A percentile compares a stretch with the other conserved stretches of the same genome.
These are phyloP conservation scores for Heliconius hortense DNA, from an alignment of 2,888 invertebrate genomes.

Conservation along the genomic window DNA sequence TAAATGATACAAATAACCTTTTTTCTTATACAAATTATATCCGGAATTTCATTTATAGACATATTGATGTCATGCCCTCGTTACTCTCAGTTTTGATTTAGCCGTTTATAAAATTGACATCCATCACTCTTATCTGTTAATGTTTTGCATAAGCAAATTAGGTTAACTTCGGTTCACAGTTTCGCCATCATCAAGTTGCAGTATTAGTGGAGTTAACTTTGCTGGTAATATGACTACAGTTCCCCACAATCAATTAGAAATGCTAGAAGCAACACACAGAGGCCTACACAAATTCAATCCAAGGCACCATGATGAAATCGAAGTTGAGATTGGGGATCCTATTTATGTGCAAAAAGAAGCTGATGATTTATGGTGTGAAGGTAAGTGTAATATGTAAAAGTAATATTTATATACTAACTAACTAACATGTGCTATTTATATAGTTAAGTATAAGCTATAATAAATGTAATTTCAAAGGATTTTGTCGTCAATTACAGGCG, in stretches of 20 bases:
- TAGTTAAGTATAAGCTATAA: too few relatives aligned
- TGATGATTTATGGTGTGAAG: slow-evolving; percentile 99
- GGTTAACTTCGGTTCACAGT: slow-evolving; percentile 52
- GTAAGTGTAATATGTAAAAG: slow-evolving; percentile 66
- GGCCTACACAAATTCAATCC: slow-evolving; percentile 98
- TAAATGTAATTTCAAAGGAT: too few relatives aligned
- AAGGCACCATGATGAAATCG: slow-evolving; percentile 96
- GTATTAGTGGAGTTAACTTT: slow-evolving; percentile 79
- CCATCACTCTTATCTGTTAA: background rate
- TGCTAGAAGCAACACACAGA: slow-evolving; percentile 96
- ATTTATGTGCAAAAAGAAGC: slow-evolving; percentile 98
- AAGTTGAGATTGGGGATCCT: slow-evolving; percentile 98
- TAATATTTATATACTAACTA: too few relatives aligned
- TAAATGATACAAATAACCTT: background rate
- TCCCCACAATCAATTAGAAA: slow-evolving; percentile 90
- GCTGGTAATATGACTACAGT: slow-evolving; percentile 86
- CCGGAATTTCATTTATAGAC: slow-evolving; percentile 12
- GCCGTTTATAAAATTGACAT: background rate
- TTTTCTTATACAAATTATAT: background rate
- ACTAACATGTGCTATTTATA: too few relatives aligned
- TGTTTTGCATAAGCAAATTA: background rate
- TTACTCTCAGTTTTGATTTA: background rate
- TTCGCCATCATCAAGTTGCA: slow-evolving; percentile 83
- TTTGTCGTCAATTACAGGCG: slow-evolving; percentile 80
- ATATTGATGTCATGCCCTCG: slow-evolving; percentile 23